Evolutionary conservation across 2,113 vertebrate species (phyloP).

Genomic region (Pristiophorus japonicus): DNA sequence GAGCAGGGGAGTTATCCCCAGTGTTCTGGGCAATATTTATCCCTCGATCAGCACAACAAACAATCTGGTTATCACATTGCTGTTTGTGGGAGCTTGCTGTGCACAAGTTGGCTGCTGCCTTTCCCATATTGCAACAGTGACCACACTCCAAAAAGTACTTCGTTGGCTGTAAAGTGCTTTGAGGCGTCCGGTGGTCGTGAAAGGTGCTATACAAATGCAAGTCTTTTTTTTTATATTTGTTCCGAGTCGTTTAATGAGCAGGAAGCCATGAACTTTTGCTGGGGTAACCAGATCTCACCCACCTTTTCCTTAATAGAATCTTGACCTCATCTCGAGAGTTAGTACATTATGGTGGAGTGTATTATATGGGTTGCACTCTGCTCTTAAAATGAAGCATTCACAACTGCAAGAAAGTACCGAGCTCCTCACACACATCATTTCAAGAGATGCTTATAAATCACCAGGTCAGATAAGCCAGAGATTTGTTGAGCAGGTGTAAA

Average conservation of each 20-base stretch:
- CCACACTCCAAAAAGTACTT: too few species aligned
- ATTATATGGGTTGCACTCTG: neutral
- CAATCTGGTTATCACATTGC: too few species aligned
- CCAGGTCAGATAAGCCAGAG: neutral
- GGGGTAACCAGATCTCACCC: neutral
- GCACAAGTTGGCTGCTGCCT: too few species aligned
- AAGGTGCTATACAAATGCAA: too few species aligned
- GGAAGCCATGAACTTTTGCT: neutral
- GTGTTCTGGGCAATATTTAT: too few species aligned
- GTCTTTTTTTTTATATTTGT: too few species aligned
- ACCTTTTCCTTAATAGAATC: neutral
- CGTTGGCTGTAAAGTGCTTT: too few species aligned
- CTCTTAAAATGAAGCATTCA: neutral
- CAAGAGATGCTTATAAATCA: neutral
- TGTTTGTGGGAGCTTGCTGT: too few species aligned
- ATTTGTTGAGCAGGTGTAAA: neutral
- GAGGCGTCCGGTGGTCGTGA: too few species aligned
- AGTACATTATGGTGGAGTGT: neutral
- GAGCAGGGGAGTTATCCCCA: too few species aligned
- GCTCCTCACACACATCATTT: neutral
- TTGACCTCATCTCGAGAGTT: neutral
- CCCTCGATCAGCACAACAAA: too few species aligned
- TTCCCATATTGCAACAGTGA: too few species aligned
- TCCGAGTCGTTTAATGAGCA: neutral
- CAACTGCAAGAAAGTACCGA: neutral